Base-by-base conservation (phyloP, 2,113 vertebrate genomes). In the Scartelaos histophorus region DNA sequence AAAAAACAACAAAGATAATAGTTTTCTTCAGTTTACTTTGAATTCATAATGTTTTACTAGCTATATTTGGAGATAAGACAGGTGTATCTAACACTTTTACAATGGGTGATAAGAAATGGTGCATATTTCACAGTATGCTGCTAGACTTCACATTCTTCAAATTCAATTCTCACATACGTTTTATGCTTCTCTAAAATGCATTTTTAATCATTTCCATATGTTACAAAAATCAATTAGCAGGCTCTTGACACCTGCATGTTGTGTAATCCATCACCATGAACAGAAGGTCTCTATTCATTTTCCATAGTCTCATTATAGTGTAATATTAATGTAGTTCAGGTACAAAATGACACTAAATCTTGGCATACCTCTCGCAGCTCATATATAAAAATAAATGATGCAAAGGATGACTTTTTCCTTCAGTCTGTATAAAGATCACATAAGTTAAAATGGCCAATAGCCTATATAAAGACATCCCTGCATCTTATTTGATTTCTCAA, bases 201-300 rank as follows among this genome's bases (percentile, higher is more conserved):
- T 80, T 75, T 82, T 43, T 24, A 62, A 70, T 79, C 51, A 69
- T 79, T 81, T 84, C 74, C 66, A 82, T 81, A 78, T 80, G 80
- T 74, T 80, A 70, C 77, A 67, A 85, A 88, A 88, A 82, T 86
- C 71, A 87, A 76, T 88, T 81, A 84, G 74, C 72, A 80, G 61
- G 75, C 75, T 77, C 70, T 71, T 82, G 73, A 82, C 81, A 82
- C 69, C 77, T 81, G 84, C 66, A 58, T 75, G 80, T 80, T 84
- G 77, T 83, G 72, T 72, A 80, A 85, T 85, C 56, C 65, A 56
- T 85, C 87, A 76, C 22, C 10, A 46, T 16, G 61, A 80, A 75
- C 65, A 68, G 43, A 74, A 74, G 66, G 68, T 70, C 45, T 67
- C 67, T 62, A 69, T 73, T 77, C 3, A 57, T 79, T 67, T 57